Conservation (phyloP, 92 coral and sea anemone genomes). For the Pocillopora grandis region DNA sequence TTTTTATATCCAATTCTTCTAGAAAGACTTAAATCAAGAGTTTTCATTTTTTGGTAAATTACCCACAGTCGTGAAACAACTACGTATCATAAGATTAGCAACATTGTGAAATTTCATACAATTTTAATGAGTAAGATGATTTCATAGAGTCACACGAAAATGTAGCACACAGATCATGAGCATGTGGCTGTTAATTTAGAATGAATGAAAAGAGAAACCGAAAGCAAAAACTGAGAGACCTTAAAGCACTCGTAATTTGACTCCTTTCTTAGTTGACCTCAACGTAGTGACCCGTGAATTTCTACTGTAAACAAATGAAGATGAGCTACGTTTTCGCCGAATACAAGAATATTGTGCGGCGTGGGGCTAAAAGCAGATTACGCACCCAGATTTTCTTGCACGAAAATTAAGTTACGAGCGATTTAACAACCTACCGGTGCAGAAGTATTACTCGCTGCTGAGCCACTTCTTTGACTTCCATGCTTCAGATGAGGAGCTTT, state of each 20-base stretch:
- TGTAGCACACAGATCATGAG: not conserved
- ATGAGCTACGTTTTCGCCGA: not conserved
- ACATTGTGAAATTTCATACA: not conserved
- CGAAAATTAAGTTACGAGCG: not conserved
- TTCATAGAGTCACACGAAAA: not conserved
- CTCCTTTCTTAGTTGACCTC: not conserved
- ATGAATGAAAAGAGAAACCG: not conserved
- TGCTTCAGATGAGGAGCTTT: not conserved
- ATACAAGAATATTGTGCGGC: no score
- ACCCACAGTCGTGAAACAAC: not conserved
- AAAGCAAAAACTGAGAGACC: not conserved
- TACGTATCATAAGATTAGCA: not conserved
- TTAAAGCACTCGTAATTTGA: not conserved
- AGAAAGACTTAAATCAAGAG: no score
- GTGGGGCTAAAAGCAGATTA: no score
- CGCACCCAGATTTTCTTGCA: no score
- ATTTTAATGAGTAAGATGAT: not conserved
- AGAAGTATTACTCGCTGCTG: conserved; percentile 63
- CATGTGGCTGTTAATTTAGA: not conserved
- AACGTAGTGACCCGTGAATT: conserved; percentile 29
- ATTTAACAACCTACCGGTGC: conserved; percentile 61
- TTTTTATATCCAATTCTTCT: no score
- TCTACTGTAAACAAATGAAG: conserved; percentile 37
- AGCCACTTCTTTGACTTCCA: conserved; percentile 43
- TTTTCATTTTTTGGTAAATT: no score